Conservation (phyloP, 1,140 invertebrate genomes). For the Agrypnia vestita region DNA sequence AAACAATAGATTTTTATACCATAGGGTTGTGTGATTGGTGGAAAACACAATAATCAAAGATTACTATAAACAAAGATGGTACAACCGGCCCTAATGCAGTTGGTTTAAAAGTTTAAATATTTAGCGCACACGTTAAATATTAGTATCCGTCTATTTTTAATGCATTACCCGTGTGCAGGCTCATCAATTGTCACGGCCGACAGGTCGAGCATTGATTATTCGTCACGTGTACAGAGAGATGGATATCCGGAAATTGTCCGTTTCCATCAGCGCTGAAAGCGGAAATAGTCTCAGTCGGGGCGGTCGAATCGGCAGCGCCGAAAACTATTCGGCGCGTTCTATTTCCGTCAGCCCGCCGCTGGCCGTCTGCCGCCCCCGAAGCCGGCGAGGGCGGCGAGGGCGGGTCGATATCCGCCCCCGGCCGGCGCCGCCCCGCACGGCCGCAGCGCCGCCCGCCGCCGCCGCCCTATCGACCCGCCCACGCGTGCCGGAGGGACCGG, state of each 20-base stretch:
- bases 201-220: no score
- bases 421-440: conserved; percentile 5
- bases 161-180: no score
- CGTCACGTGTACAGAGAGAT: no score
- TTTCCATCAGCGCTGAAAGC: not conserved
- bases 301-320: not conserved
- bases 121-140: no score
- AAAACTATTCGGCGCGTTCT: not conserved
- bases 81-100: no score
- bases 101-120: no score
- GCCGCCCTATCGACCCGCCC: conserved; percentile 31
- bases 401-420: conserved; percentile 18
- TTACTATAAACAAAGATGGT: no score
- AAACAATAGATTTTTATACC: no score
- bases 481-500: not conserved
- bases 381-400: conserved; percentile 15
- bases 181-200: no score
- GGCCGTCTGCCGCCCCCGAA: not conserved
- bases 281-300: not conserved
- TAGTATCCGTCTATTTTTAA: no score
- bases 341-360: not conserved
- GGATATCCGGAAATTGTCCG: not conserved
- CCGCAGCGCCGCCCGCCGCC: not conserved
- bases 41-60: no score
- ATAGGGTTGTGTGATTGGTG: no score